Percentiles rank a stretch among this genome's conserved stretches.
Evolutionary conservation across 2,888 invertebrate species (phyloP).

Genomic region (Hydroisotoma schaefferi): DNA sequence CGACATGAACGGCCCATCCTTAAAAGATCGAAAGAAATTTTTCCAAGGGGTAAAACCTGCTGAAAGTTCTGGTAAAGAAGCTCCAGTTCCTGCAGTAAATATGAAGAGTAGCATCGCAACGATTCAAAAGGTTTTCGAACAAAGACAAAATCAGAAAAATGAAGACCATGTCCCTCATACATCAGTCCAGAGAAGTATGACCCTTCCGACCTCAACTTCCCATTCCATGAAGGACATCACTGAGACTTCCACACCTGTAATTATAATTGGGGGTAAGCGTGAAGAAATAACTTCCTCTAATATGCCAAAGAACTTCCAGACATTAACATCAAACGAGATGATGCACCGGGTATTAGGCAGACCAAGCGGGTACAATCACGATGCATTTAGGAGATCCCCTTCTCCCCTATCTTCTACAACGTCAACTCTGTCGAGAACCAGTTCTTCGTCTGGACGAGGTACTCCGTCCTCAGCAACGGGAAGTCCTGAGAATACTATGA

Average conservation of each 20-base stretch:
- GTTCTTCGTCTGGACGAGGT: conserved; percentile 31
- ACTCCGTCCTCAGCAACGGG: conserved; percentile 35
- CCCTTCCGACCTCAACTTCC: background rate
- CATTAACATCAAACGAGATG: conserved; percentile 36
- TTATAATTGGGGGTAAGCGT: background rate
- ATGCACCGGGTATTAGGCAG: conserved; percentile 44
- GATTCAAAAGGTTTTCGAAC: conserved; percentile 47
- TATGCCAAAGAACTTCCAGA: background rate
- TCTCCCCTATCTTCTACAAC: conserved; percentile 41
- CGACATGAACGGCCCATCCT: conserved; percentile 2
- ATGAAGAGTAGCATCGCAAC: conserved; percentile 47
- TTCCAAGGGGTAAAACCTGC: conserved; percentile 47
- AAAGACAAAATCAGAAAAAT: conserved; percentile 31
- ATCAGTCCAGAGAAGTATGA: conserved; percentile 5
- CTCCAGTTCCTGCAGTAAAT: conserved; percentile 45
- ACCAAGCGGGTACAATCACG: conserved; percentile 26
- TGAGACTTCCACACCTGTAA: background rate
- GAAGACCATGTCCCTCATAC: background rate
- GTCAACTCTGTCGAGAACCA: conserved; percentile 33
- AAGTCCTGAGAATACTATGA: conserved; percentile 30
- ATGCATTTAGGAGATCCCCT: conserved; percentile 38
- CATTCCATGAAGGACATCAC: background rate
- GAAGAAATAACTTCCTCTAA: background rate
- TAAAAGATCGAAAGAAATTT: conserved; percentile 43
- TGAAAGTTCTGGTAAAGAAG: conserved; percentile 41